Conservation (phyloP, 2,797 vertebrate species). For the Zalophus californianus region DNA sequence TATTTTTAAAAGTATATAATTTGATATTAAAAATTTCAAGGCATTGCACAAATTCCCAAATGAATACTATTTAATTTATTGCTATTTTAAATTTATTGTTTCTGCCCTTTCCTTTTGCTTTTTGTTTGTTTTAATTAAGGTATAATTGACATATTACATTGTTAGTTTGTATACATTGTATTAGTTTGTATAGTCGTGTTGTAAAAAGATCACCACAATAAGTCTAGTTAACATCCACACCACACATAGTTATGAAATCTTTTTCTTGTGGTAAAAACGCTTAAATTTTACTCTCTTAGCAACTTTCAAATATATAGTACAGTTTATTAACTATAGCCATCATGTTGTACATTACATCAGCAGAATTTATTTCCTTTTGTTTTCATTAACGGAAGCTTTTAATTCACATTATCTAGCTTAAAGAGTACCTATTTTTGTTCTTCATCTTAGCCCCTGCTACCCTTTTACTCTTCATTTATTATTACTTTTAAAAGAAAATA, state of each 20-base stretch:
- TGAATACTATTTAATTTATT: neutral
- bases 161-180: neutral
- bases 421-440: neutral
- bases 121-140: neutral
- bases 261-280: neutral
- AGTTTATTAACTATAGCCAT: neutral
- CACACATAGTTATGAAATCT: neutral
- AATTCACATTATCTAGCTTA: neutral
- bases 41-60: neutral
- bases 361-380: neutral
- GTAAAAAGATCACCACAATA: neutral
- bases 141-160: neutral
- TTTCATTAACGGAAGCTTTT: neutral
- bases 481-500: conserved; percentile 18
- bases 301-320: neutral
- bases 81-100: neutral
- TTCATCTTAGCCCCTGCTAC: neutral
- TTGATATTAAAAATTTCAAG: conserved; percentile 1
- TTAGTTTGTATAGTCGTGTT: neutral
- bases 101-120: neutral
- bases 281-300: neutral
- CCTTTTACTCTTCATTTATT: neutral
- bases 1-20: neutral
- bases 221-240: neutral
- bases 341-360: neutral